phyloP scores from a whole-genome alignment of 2,113 vertebrate genomes.

The Argyrosomus japonicus region DNA sequence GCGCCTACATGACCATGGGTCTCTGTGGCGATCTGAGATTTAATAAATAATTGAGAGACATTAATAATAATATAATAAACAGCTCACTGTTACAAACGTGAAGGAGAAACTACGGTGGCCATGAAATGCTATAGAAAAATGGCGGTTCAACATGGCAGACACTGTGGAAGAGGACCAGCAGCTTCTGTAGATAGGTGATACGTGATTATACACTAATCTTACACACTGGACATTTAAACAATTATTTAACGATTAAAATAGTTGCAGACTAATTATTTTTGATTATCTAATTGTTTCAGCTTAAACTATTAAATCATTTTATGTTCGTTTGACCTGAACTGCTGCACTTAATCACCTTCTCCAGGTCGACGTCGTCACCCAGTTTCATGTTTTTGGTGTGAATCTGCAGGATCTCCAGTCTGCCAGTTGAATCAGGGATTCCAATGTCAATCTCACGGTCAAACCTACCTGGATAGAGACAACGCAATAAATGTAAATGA shows the following conservation, averaged over 20 bases:
- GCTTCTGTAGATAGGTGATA: too few species aligned
- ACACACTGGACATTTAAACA: too few species aligned
- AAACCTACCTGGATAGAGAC: slow-evolving; percentile 89
- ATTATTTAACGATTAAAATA: neutral
- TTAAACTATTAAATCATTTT: neutral
- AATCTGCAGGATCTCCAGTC: slow-evolving; percentile 97
- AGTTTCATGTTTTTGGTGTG: slow-evolving; percentile 99
- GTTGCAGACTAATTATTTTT: neutral
- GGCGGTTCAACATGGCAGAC: too few species aligned
- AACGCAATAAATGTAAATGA: neutral
- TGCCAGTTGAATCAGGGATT: slow-evolving; percentile 94
- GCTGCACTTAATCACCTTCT: slow-evolving; percentile 84
- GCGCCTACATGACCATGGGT: slow-evolving; percentile 97
- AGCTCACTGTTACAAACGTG: neutral
- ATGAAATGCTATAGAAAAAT: too few species aligned
- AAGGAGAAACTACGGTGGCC: too few species aligned
- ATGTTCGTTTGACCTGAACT: neutral
- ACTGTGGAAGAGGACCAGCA: too few species aligned
- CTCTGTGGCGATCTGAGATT: slow-evolving; percentile 76
- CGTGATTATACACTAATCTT: too few species aligned
- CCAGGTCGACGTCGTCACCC: slow-evolving; percentile 93
- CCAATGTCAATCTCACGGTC: slow-evolving; percentile 97
- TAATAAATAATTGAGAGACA: neutral
- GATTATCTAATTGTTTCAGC: neutral
- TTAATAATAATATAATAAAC: neutral